phyloP scores from a whole-genome alignment of 2,888 invertebrate genomes.

The Amiota mariae region DNA sequence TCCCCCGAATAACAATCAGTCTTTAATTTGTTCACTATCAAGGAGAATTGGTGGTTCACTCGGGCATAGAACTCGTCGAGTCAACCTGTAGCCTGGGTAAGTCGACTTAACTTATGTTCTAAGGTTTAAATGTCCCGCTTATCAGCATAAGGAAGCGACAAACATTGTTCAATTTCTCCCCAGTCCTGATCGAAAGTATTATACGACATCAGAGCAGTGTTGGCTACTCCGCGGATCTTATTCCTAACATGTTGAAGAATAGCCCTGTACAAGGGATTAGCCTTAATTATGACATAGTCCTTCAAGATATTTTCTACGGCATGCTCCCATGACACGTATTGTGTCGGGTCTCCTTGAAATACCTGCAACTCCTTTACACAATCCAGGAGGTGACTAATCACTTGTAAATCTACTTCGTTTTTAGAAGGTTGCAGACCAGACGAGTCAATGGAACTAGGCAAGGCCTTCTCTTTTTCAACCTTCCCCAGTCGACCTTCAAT shows the following conservation, averaged over 20 bases:
- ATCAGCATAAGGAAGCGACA: constrained; percentile 31
- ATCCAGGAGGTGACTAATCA: constrained; percentile 28
- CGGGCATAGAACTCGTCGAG: constrained; percentile 40
- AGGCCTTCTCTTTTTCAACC: too few relatives aligned
- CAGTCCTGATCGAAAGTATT: constrained; percentile 43
- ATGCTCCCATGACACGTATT: constrained; percentile 44
- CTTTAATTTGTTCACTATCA: neutral
- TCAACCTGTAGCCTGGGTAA: constrained; percentile 18
- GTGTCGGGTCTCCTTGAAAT: too few relatives aligned
- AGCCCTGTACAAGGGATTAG: constrained; percentile 39
- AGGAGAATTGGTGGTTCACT: constrained; percentile 38
- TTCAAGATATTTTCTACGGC: constrained; percentile 37
- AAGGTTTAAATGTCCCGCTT: too few relatives aligned
- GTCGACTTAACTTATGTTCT: neutral
- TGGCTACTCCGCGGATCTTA: constrained; percentile 38
- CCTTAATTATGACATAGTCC: constrained; percentile 35
- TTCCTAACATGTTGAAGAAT: constrained; percentile 39
- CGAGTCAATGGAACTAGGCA: too few relatives aligned
- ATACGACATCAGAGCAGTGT: constrained; percentile 36
- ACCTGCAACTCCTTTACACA: constrained; percentile 39
- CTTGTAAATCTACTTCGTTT: too few relatives aligned
- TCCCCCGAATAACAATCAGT: constrained; percentile 41
- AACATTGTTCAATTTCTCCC: constrained; percentile 41
- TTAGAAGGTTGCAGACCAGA: too few relatives aligned
- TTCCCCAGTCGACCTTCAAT: too few relatives aligned